These are phyloP conservation scores for Phoxinus phoxinus DNA, from an alignment of 2,113 vertebrate genomes.

Conservation along the genomic window DNA sequence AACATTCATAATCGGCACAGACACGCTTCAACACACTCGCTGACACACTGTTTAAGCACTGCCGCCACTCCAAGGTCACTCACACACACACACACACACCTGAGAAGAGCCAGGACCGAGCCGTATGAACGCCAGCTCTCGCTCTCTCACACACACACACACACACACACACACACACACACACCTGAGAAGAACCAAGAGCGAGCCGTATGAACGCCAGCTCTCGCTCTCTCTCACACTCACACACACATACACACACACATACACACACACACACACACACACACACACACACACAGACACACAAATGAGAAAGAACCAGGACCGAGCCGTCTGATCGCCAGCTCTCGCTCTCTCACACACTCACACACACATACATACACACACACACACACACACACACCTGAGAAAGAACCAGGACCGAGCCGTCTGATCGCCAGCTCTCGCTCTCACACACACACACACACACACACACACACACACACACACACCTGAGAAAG, in stretches of 20 bases:
- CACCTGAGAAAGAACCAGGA: too few species aligned
- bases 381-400: slow-evolving; percentile 41
- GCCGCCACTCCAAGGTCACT: slow-evolving; percentile 80
- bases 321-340: too few species aligned
- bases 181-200: too few species aligned
- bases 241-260: slow-evolving; percentile 27
- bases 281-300: too few species aligned
- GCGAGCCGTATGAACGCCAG: background rate
- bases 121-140: background rate
- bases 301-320: too few species aligned
- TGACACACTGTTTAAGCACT: slow-evolving; percentile 79
- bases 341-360: background rate
- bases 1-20: slow-evolving; percentile 83
- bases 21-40: slow-evolving; percentile 79
- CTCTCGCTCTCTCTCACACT: background rate
- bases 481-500: slow-evolving; percentile 51
- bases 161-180: too few species aligned
- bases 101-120: slow-evolving; percentile 21
- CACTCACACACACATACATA: slow-evolving; percentile 1
- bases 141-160: too few species aligned
- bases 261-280: slow-evolving; percentile 17
- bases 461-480: slow-evolving; percentile 65
- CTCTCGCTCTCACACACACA: slow-evolving; percentile 54
- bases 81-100: slow-evolving; percentile 60
- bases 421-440: background rate